These are phyloP conservation scores for Onchidella celtica DNA, from an alignment of 2,888 invertebrate species.

Conservation along the genomic window DNA sequence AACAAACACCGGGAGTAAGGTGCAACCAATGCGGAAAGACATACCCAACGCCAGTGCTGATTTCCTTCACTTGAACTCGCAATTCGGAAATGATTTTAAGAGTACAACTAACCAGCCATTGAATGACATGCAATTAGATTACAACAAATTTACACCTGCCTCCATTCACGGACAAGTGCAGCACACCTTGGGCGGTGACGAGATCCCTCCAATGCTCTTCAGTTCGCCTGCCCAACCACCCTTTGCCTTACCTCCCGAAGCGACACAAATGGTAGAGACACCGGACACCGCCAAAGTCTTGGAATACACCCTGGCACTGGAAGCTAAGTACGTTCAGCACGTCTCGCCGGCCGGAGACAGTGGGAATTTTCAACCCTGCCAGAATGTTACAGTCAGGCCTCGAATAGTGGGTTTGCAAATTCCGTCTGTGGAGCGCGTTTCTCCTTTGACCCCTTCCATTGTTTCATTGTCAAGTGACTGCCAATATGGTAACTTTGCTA, in stretches of 20 bases:
- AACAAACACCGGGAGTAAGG: too few relatives aligned
- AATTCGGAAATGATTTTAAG: too few relatives aligned
- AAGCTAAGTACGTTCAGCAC: slow-evolving; percentile 25
- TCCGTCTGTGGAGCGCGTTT: neutral
- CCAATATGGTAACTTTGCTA: neutral
- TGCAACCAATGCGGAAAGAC: too few relatives aligned
- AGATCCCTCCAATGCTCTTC: neutral
- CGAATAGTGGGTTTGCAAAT: neutral
- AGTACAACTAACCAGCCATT: too few relatives aligned
- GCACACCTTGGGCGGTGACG: neutral
- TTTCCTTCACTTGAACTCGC: too few relatives aligned
- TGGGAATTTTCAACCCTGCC: neutral
- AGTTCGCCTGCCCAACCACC: neutral
- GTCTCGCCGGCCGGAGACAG: neutral
- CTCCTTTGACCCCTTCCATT: neutral
- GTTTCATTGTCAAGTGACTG: neutral
- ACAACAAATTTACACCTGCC: too few relatives aligned
- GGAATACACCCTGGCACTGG: slow-evolving; percentile 42
- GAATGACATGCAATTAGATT: too few relatives aligned
- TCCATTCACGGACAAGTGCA: too few relatives aligned
- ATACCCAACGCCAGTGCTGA: too few relatives aligned
- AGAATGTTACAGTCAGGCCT: neutral
- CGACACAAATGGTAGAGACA: slow-evolving; percentile 30
- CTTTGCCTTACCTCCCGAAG: slow-evolving; percentile 14
- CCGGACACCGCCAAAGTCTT: slow-evolving; percentile 47